Conservation (phyloP, 1,140 invertebrate genomes). For the Drosophila subobscura region DNA sequence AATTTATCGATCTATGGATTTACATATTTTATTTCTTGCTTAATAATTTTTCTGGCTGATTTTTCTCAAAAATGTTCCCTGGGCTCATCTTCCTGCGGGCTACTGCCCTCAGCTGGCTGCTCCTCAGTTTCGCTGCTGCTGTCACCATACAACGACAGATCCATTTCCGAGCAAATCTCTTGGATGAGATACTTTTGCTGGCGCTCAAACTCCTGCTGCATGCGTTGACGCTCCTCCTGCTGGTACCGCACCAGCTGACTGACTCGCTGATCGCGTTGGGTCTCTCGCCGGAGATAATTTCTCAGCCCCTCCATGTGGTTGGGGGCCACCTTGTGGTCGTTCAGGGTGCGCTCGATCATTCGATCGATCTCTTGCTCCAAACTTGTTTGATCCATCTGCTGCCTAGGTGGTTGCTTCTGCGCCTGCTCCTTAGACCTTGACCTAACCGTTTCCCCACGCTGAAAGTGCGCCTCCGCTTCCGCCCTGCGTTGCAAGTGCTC, state of each 20-base stretch:
- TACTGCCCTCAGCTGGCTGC: too few species aligned
- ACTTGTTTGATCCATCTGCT: neutral
- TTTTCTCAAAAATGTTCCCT: too few species aligned
- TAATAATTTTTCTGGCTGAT: too few species aligned
- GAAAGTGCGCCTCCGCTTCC: neutral
- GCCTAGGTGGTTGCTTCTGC: too few species aligned
- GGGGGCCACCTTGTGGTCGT: constrained; percentile 7
- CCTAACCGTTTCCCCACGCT: neutral
- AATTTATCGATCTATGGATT: too few species aligned
- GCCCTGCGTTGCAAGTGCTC: constrained; percentile 52
- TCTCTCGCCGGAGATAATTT: constrained; percentile 57
- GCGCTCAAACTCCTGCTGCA: constrained; percentile 68
- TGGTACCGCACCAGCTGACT: constrained; percentile 81
- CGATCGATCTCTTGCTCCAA: constrained; percentile 44
- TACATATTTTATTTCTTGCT: too few species aligned
- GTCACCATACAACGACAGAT: neutral
- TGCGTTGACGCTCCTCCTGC: constrained; percentile 62
- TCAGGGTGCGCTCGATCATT: constrained; percentile 46
- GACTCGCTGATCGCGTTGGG: constrained; percentile 78
- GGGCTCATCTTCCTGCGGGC: too few species aligned
- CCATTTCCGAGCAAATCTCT: constrained; percentile 63
- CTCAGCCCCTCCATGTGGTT: constrained; percentile 36
- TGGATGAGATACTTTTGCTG: constrained; percentile 69
- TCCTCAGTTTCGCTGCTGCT: too few species aligned
- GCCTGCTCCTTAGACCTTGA: too few species aligned